Base-by-base conservation (phyloP, 2,888 invertebrate genomes). In the Zygothrica quintamaculata region DNA sequence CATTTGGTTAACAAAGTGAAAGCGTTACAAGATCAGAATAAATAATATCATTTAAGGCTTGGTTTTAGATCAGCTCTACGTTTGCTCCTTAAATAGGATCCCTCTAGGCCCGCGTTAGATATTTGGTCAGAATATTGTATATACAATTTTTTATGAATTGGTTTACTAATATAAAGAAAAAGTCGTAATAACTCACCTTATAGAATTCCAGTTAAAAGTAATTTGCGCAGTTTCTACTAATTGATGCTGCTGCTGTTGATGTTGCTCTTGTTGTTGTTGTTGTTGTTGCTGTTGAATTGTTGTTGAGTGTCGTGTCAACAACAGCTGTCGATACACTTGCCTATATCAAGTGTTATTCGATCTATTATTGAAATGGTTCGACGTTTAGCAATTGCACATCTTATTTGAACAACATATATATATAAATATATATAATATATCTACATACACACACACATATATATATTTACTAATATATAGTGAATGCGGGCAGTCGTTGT, bases 201-300 rank as follows among this genome's bases (percentile, higher is more conserved):
- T 37, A 33, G 31, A 36, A 56, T 60, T 65, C 65, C 72, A 72
- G 56, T 59, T 53, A 26, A 55, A 61, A 55, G 53, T 61, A 60
- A 75, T 80, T 81, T 84, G 80, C 85, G 82, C 85, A 81, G 85
- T 82, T 79, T 71, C 76, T 71, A 84, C 73, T 75, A 66, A 40
- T 57, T 48, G 34, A 36, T 33, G 34, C 29, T 34, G 18, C 36
- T 59, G 39, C 47, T 13, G 36, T 58, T 57, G 52, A 37, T 33
- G 26, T 47, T 46, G 46, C 37, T 50, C 26, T 13, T 48, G 22
- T 51, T 51, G 8, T 16, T 26, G 9, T 47, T 43, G 33, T 61
- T 56, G 11, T 46, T 57, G 18, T 42, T 65, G 40, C 26, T 26
- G 26, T 26, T 26, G 5, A 6, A 26, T 43, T 58, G 51, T 11